phyloP scores from a whole-genome alignment of 2,113 vertebrate genomes.

The Agelaius phoeniceus region DNA sequence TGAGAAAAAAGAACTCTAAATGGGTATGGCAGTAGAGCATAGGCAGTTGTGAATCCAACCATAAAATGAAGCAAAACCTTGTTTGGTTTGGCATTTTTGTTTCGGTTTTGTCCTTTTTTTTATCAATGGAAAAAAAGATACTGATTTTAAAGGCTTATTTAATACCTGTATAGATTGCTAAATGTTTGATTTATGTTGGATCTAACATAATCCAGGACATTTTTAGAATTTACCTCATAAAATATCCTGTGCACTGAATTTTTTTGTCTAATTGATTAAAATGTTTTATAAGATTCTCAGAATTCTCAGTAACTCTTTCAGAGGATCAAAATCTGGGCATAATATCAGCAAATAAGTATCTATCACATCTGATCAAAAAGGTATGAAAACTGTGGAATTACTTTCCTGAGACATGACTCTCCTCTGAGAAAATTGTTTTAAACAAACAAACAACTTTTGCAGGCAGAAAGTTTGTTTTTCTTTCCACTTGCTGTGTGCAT shows the following conservation, averaged over 20 bases:
- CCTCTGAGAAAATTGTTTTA: background rate
- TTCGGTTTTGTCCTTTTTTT: rapidly evolving
- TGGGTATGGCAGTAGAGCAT: background rate
- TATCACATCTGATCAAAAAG: background rate
- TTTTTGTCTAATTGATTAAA: background rate
- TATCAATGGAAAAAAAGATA: background rate
- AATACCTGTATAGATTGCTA: background rate
- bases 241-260: background rate
- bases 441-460: background rate
- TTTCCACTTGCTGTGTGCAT: background rate
- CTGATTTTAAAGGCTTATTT: background rate
- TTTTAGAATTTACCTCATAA: background rate
- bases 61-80: background rate
- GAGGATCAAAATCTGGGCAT: background rate
- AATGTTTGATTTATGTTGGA: background rate
- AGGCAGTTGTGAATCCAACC: background rate
- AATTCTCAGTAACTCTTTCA: background rate
- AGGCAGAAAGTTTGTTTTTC: background rate
- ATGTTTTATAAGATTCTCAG: background rate
- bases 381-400: background rate
- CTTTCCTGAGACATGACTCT: background rate
- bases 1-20: background rate
- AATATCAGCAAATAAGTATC: background rate
- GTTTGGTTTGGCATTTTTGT: background rate
- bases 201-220: background rate